Evolutionary conservation across 2,888 invertebrate species (phyloP).

Genomic region (Scaptomyza caliginosa): DNA sequence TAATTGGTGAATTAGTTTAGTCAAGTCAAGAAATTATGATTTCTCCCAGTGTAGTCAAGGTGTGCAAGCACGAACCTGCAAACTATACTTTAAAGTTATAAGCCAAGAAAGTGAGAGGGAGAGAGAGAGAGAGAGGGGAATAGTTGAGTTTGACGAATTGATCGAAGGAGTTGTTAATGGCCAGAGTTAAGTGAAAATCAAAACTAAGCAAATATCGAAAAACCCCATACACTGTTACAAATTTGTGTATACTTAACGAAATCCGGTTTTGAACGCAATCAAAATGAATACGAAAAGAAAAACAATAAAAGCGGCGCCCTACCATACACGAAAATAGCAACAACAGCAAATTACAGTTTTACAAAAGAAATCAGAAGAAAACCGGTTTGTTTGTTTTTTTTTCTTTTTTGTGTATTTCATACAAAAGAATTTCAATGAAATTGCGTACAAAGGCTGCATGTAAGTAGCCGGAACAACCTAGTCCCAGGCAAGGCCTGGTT

Average conservation of each 20-base stretch:
- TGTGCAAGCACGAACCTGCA: not conserved
- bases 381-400: slow-evolving; percentile 56
- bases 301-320: slow-evolving; percentile 49
- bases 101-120: no score
- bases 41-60: not conserved
- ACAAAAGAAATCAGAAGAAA: slow-evolving; percentile 51
- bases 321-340: slow-evolving; percentile 35
- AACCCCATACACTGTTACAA: not conserved
- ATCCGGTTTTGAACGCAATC: slow-evolving; percentile 72
- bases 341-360: slow-evolving; percentile 31
- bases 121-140: no score
- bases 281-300: slow-evolving; percentile 7
- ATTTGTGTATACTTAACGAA: slow-evolving; percentile 26
- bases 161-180: not conserved
- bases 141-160: not conserved
- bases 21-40: no score
- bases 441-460: not conserved
- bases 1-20: no score
- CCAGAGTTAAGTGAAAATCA: not conserved
- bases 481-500: not conserved
- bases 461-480: not conserved
- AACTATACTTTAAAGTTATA: no score
- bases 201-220: not conserved
- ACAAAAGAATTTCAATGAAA: slow-evolving; percentile 17
- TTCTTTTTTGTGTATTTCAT: no score